phyloP scores from a whole-genome alignment of 2,888 invertebrate genomes.

The Geotrupes spiniger region DNA sequence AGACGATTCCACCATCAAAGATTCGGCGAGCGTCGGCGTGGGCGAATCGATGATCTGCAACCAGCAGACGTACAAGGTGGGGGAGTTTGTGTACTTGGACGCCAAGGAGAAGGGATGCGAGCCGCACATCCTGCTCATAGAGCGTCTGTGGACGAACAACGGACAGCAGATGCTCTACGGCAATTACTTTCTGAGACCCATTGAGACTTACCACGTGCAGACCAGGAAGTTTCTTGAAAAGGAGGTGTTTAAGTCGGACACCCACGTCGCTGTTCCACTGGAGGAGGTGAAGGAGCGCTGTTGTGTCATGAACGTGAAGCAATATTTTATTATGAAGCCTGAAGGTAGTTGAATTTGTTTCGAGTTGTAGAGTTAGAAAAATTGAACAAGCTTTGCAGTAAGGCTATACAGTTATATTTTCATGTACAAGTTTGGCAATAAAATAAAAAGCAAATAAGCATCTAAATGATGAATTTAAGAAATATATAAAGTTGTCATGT shows the following conservation, averaged over 20 bases:
- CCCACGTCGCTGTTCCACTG: constrained; percentile 78
- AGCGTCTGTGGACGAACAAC: constrained; percentile 82
- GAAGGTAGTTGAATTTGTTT: constrained; percentile 56
- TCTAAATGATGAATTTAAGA: no score
- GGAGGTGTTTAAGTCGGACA: constrained; percentile 94
- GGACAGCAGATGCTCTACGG: constrained; percentile 87
- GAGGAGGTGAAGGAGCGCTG: constrained; percentile 86
- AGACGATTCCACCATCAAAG: constrained; percentile 47
- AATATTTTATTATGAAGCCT: constrained; percentile 87
- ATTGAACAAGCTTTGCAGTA: no score
- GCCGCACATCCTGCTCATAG: constrained; percentile 80
- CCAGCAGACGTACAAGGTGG: constrained; percentile 73
- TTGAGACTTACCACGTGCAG: constrained; percentile 94
- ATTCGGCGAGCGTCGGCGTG: constrained; percentile 36
- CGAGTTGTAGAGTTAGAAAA: constrained; percentile 10
- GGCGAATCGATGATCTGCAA: constrained; percentile 68
- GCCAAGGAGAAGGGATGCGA: constrained; percentile 64
- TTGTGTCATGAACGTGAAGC: constrained; percentile 90
- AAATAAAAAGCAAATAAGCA: no score
- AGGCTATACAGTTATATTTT: no score
- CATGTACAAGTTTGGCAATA: no score
- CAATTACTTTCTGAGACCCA: constrained; percentile 87
- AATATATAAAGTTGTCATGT: no score
- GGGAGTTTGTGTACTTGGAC: constrained; percentile 91
- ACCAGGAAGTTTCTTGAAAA: constrained; percentile 89